phyloP scores from a whole-genome alignment of 2,888 invertebrate species.

The Lycaena phlaeas region DNA sequence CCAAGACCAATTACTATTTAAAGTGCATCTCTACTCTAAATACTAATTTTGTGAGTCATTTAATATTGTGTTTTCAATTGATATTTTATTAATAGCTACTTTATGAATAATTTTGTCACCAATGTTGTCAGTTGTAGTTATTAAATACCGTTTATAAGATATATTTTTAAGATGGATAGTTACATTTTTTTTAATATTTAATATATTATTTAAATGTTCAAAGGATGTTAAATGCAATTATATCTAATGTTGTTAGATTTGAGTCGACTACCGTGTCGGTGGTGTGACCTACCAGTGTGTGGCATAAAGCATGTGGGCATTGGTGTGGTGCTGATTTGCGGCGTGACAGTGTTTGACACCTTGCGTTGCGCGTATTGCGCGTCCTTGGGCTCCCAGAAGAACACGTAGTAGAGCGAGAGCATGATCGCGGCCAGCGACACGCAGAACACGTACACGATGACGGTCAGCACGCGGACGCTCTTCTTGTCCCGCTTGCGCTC shows the following conservation, averaged over 20 bases:
- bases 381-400: conserved; percentile 90
- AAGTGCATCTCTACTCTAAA: no score
- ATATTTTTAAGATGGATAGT: no score
- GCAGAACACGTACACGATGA: conserved; percentile 93
- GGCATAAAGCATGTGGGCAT: conserved; percentile 71
- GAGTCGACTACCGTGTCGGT: no score
- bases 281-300: conserved; percentile 67
- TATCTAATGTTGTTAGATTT: no score
- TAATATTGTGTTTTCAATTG: not conserved
- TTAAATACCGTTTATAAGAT: no score
- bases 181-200: no score
- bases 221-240: no score
- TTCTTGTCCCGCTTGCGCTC: conserved; percentile 90
- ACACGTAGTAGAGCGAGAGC: conserved; percentile 93
- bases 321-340: conserved; percentile 69
- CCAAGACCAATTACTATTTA: not conserved
- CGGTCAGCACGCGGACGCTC: conserved; percentile 91
- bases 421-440: conserved; percentile 95
- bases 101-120: no score
- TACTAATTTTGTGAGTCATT: not conserved
- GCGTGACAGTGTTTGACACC: conserved; percentile 65
- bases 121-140: no score
- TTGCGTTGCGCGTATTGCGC: conserved; percentile 66
- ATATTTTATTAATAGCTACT: no score
- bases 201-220: no score